A percentile compares a stretch with the other conserved stretches of the same genome.
These are phyloP conservation scores for Antechinus stuartii DNA, from an alignment of 2,113 vertebrate genomes.

Conservation along the genomic window DNA sequence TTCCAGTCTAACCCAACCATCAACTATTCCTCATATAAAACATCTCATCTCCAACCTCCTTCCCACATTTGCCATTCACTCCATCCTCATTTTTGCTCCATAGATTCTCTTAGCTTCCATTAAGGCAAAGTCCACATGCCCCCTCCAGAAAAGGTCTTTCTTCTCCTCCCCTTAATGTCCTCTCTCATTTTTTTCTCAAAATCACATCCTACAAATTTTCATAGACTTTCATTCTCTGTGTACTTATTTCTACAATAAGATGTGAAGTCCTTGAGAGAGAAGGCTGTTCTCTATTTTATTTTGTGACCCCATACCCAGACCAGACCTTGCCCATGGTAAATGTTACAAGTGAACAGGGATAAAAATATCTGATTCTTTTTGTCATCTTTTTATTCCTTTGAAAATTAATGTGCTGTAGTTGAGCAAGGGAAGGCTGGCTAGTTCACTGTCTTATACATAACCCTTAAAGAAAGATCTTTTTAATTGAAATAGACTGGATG, in stretches of 20 bases:
- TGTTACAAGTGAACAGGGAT: not conserved
- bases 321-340: not conserved
- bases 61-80: not conserved
- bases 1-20: not conserved
- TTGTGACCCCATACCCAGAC: not conserved
- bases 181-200: not conserved
- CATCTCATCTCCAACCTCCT: not conserved
- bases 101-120: not conserved
- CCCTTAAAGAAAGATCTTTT: constrained; percentile 9
- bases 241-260: not conserved
- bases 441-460: constrained; percentile 8
- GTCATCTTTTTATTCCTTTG: not conserved
- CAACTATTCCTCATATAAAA: not conserved
- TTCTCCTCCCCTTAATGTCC: not conserved
- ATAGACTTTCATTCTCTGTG: not conserved
- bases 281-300: not conserved
- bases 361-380: not conserved
- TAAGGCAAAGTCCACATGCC: not conserved
- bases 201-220: not conserved
- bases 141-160: not conserved
- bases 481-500: not conserved
- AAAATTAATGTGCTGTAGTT: not conserved
- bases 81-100: not conserved
- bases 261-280: not conserved
- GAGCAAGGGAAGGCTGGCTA: not conserved